phyloP scores from a whole-genome alignment of 35 echinoderm and acorn worm genomes.

The Ptychodera flava region DNA sequence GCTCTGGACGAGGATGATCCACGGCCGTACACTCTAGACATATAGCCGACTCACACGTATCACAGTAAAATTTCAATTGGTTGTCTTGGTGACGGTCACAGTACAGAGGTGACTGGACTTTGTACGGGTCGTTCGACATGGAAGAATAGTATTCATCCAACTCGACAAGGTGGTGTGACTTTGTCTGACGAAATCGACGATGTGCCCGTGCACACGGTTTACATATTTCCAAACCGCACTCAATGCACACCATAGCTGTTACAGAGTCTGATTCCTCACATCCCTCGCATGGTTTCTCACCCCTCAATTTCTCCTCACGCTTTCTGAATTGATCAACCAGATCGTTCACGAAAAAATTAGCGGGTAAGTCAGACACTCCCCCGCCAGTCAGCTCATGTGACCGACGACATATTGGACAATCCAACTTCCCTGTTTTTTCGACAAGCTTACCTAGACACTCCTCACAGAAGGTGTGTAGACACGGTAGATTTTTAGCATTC shows the following conservation, averaged over 20 bases:
- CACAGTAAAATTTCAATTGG: not conserved
- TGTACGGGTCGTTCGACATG: not conserved
- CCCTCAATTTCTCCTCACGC: not conserved
- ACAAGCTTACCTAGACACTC: not conserved
- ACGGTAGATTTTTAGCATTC: not conserved
- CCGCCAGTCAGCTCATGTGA: not conserved
- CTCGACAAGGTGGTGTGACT: not conserved
- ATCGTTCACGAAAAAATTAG: not conserved
- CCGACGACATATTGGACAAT: not conserved
- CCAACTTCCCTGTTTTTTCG: not conserved
- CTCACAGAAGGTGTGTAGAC: not conserved
- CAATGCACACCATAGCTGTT: not conserved
- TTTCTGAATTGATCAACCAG: not conserved
- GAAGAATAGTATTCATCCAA: not conserved
- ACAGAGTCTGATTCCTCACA: not conserved
- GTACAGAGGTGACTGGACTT: not conserved
- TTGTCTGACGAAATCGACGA: not conserved
- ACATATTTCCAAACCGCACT: not conserved
- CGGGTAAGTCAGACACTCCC: not conserved
- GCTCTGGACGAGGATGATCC: not conserved
- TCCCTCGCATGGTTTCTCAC: not conserved
- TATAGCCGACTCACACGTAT: not conserved
- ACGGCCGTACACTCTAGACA: not conserved
- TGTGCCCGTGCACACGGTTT: not conserved
- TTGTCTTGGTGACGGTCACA: not conserved